Base-by-base conservation (phyloP, 2,888 invertebrate genomes). In the Anodontia alba region DNA sequence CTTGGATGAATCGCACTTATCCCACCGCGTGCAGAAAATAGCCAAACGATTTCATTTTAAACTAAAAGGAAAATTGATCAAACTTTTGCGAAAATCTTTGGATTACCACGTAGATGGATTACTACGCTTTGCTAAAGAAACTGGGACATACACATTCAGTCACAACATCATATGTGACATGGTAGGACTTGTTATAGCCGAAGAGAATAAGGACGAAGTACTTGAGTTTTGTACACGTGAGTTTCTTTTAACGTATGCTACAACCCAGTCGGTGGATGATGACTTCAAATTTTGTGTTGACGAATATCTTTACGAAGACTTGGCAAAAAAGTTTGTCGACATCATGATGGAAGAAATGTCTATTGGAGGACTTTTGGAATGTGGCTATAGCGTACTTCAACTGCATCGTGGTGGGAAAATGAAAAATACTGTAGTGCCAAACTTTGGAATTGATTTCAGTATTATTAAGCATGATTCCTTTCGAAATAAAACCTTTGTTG, bases 91-190 rank as follows among this genome's bases (percentile, higher is more conserved):
- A 31, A 77, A 69, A 49, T 80, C 75, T 5, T 42, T 83, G 26
- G 71, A 74, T n/a, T 17, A 75, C 43, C 80, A 80, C 42, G 26
- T 38, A 46, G 72, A 70, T 57, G 80, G 83, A 20, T 74, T 80
- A 54, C 8, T 83, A 5, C 38, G 29, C 12, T 75, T 62, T 38
- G 38, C 68, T 5, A 7, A 26, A 29, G n/a, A 57, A 10, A 42
- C 31, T n/a, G 83, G 79, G 0, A 38, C 36, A n/a, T 83, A 69
- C 51, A 31, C 31, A 8, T 80, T 83, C 23, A 73, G 66, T 23
- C 83, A 83, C 69, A 77, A 77, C 29, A 71, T 77, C 1, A 79
- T 80, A 8, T 54, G 70, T 38, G 83, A 83, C 36, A 83, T 76
- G 79, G 68, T 83, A 29, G 83, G 79, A 15, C 54, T 83, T 42